These are phyloP conservation scores for Nestor notabilis DNA, from an alignment of 2,113 vertebrate species.

Conservation along the genomic window DNA sequence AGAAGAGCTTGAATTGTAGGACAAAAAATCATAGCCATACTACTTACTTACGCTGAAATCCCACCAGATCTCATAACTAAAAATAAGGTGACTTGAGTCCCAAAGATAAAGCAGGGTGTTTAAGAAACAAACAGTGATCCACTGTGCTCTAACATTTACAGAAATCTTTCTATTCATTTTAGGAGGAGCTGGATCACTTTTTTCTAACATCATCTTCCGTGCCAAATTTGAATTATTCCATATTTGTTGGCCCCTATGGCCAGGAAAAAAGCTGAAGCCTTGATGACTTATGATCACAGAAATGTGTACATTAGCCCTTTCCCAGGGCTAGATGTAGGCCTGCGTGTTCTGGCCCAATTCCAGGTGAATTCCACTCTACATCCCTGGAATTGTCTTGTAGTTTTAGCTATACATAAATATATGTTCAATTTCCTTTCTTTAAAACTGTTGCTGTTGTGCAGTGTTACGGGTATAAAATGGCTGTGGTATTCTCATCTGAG, in stretches of 20 bases:
- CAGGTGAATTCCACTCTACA: neutral
- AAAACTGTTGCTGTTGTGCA: neutral
- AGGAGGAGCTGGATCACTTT: neutral
- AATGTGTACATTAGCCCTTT: neutral
- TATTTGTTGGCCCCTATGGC: neutral
- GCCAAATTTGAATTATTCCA: neutral
- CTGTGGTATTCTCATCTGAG: neutral
- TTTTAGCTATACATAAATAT: neutral
- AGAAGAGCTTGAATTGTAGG: conserved; percentile 20
- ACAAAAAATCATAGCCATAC: neutral
- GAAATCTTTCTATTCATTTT: neutral
- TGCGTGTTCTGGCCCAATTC: neutral
- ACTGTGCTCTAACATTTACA: neutral
- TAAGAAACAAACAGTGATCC: conserved; percentile 10
- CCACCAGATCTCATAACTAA: conserved; percentile 42
- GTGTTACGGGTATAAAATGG: neutral
- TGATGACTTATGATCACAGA: neutral
- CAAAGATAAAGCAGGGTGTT: conserved; percentile 4
- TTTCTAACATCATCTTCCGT: neutral
- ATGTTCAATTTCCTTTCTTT: conserved; percentile 21
- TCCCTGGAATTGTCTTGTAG: neutral
- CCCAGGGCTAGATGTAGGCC: neutral
- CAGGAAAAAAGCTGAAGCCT: neutral
- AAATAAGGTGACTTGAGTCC: neutral
- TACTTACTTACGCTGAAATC: conserved; percentile 17